Evolutionary conservation across 1,140 invertebrate species (phyloP), one percentile per base, ranked within the genome.

Genomic region (Eupeodes corollae): DNA sequence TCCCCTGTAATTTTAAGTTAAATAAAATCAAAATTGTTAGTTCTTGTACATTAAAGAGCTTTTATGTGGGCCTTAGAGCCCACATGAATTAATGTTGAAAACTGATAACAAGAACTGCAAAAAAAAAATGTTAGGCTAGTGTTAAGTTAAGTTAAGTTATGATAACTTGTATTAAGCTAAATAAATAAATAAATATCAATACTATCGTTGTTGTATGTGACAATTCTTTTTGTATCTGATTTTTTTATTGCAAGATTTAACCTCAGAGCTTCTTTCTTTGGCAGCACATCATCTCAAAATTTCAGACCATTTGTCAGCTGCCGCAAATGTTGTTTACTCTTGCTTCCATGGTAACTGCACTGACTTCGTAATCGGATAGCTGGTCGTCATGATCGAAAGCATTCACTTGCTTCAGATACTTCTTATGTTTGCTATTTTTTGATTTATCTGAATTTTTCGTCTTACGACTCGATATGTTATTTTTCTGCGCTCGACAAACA

Each of bases 311-410:
- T 21, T 31, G 32, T 39, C 37, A 26, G 18, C 40, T 16, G 35
- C 26, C 19, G 30, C n/a, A 11, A 19, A 41, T 16, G 14, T 18
- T 21, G 16, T 33, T 46, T 39, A 51, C 33, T 9, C 21, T 34
- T 9, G 33, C 35, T 15, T 38, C 30, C 8, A 44, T 44, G 30
- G 48, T 40, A 12, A 35, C 39, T 49, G 48, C 54, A 3, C 56
- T 15, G 45, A 54, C 52, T n/a, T 53, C 55, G 13, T 52, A 32
- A 44, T 58, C 50, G n/a, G 48, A 44, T 46, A 39, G 50, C 46
- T 53, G 26, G 31, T 50, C 54, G 30, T 56, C 48, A 12, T 37
- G 38, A 15, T 50, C 54, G 8, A 45, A 26, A 11, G 50, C 49
- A 2, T 48, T 32, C 43, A 56, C 54, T 5, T 46, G 21, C 21